Base-by-base conservation (phyloP, 2,888 invertebrate genomes). In the Petrolisthes cinctipes region DNA sequence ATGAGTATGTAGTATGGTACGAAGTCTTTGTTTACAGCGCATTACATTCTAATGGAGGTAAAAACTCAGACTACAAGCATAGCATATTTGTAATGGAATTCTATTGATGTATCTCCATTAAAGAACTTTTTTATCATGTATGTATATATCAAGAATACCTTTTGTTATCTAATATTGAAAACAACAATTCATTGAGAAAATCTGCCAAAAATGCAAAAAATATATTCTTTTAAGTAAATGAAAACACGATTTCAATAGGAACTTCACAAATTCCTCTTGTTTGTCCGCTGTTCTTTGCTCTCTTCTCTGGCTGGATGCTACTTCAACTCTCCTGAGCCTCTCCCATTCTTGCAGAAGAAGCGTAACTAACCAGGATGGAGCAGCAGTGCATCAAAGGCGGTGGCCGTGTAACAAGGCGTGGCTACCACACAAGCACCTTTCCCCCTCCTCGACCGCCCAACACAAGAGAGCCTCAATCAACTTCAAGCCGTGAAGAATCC, bases 401-500 rank as follows among this genome's bases (percentile, higher is more conserved):
- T 56, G 7, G 20, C 79, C 11, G 53, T n/a, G 54, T 79, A 54
- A 79, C 51, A 14, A 51, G 54, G 54, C 79, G 54, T 54, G 53
- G 54, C 79, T 17, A 4, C 79, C 79, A 73, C n/a, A 73, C 73
- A 73, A 73, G 73, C 56, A 54, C 17, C 57, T 61, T 23, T 57
- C 66, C 56, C 75, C 5, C 5, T 17, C 75, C 75, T 14, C 37
- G 71, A 11, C 56, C 37, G 7, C 5, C 14, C 66, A n/a, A 53
- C 82, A 61, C 51, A 66, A 71, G 37, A 68, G 76, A 84, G 11
- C 84, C 76, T 84, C 79, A 66, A 51, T 76, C 78, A 68, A 51
- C 84, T 66, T 84, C 66, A 79, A 82, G 76, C 84, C 84, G 84
- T 84, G 84, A 68, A 84, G 79, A 84, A 84, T 84, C 54, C 61